Conservation (phyloP, 2,888 invertebrate species). For the Lochmaea crataegi region DNA sequence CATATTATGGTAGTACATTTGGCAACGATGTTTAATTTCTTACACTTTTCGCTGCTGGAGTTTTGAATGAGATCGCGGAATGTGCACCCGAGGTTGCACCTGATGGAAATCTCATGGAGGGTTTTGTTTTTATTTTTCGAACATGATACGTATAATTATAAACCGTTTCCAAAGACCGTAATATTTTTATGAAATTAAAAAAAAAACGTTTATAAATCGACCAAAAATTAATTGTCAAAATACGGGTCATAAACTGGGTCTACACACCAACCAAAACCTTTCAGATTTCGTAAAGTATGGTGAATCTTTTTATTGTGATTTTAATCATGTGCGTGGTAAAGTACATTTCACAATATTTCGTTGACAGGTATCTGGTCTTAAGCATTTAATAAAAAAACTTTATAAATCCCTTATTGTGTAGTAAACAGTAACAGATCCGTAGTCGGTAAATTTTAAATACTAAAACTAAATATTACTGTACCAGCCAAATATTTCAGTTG, state of each 20-base stretch:
- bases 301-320: no score
- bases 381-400: no score
- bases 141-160: conserved; percentile 5
- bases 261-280: not conserved
- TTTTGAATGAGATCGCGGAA: conserved; percentile 14
- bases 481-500: no score
- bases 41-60: conserved; percentile 24
- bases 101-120: conserved; percentile 1
- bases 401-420: no score
- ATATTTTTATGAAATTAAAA: not conserved
- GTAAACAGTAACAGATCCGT: no score
- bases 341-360: no score
- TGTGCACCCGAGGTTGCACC: conserved; percentile 16
- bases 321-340: no score
- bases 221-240: conserved; percentile 1
- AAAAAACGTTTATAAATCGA: not conserved
- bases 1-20: not conserved
- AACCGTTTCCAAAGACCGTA: not conserved
- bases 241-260: not conserved
- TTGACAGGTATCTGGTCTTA: no score
- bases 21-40: conserved; percentile 12
- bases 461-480: no score
- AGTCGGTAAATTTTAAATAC: no score
- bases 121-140: conserved; percentile 1
- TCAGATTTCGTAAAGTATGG: no score